Percentiles rank a stretch among this genome's conserved stretches.
These are phyloP conservation scores for Serripes groenlandicus DNA, from an alignment of 2,888 invertebrate genomes.

Conservation along the genomic window DNA sequence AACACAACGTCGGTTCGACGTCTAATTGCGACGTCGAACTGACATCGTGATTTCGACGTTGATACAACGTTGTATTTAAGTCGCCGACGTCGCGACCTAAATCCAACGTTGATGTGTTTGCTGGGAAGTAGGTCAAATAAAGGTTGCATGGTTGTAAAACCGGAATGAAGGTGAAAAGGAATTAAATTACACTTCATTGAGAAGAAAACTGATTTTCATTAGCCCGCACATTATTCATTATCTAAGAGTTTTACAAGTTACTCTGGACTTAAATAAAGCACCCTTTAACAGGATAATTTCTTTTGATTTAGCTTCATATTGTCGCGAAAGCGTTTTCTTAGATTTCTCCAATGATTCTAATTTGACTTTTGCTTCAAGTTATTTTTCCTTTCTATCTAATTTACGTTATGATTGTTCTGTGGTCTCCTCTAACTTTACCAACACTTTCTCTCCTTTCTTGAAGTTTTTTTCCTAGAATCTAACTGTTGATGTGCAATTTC, in stretches of 20 bases:
- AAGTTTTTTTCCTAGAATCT: conserved; percentile 1
- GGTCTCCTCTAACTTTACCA: conserved; percentile 5
- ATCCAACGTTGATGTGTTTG: too few relatives aligned
- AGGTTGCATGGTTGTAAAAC: too few relatives aligned
- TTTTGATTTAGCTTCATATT: not conserved
- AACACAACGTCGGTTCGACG: too few relatives aligned
- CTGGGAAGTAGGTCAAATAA: too few relatives aligned
- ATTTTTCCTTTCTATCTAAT: conserved; percentile 8
- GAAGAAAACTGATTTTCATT: not conserved
- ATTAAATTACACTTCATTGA: too few relatives aligned
- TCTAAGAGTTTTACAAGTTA: conserved; percentile 8
- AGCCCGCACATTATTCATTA: not conserved
- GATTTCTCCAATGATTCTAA: conserved; percentile 10
- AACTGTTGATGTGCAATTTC: conserved; percentile 5
- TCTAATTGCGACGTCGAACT: too few relatives aligned
- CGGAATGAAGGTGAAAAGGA: too few relatives aligned
- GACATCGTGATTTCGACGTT: too few relatives aligned
- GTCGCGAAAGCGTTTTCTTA: conserved; percentile 11
- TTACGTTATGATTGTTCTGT: conserved; percentile 28
- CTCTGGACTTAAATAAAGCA: conserved; percentile 5
- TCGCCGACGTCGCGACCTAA: too few relatives aligned
- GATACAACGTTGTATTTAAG: too few relatives aligned
- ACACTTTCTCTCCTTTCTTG: conserved; percentile 8
- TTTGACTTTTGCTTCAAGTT: conserved; percentile 14
- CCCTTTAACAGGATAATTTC: not conserved